Percentiles rank a stretch among this genome's conserved stretches.
These are phyloP conservation scores for Lepisosteus oculatus DNA, from an alignment of 2,113 vertebrate species.

Conservation along the genomic window DNA sequence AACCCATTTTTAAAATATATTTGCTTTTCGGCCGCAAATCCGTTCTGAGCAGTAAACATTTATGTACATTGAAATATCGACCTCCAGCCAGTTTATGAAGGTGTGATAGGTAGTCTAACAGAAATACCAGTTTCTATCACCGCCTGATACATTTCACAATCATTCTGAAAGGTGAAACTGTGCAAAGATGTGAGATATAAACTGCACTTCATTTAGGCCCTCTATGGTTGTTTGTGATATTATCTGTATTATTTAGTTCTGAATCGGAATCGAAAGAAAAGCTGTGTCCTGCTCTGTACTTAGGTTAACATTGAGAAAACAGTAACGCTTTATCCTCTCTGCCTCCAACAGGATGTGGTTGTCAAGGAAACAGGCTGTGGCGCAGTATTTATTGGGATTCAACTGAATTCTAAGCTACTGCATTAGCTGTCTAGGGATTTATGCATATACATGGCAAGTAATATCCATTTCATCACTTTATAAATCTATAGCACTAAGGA, in stretches of 20 bases:
- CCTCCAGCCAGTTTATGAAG: too few relatives aligned
- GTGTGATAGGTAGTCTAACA: too few relatives aligned
- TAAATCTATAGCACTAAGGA: neutral
- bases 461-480: neutral
- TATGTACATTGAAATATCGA: too few relatives aligned
- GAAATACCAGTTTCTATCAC: too few relatives aligned
- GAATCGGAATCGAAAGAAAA: constrained; percentile 46
- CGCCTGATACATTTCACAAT: too few relatives aligned
- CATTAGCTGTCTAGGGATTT: constrained; percentile 48
- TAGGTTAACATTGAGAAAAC: constrained; percentile 47
- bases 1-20: too few relatives aligned
- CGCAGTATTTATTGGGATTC: constrained; percentile 84
- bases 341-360: constrained; percentile 81
- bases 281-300: constrained; percentile 30
- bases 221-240: constrained; percentile 1
- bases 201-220: too few relatives aligned
- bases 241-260: constrained; percentile 1
- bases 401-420: constrained; percentile 52
- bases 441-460: neutral
- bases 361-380: constrained; percentile 90
- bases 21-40: too few relatives aligned
- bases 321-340: constrained; percentile 40
- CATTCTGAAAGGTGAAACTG: too few relatives aligned
- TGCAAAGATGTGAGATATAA: too few relatives aligned
- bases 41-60: too few relatives aligned